A percentile compares a stretch with the other conserved stretches of the same genome.
Conservation (phyloP, 2,888 invertebrate species). For the Drosophila tanythrix region DNA sequence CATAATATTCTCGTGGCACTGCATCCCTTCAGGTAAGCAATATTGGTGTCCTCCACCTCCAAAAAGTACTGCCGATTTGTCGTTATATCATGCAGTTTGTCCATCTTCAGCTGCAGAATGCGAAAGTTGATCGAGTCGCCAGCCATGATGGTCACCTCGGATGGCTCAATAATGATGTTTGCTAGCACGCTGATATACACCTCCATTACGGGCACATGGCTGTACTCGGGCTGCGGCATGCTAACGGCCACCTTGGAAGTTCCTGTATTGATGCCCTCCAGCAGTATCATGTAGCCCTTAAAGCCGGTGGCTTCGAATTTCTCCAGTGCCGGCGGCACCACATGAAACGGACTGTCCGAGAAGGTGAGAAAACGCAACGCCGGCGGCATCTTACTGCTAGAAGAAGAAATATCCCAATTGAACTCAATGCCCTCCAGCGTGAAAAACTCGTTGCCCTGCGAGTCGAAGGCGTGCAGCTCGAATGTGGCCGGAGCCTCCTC, state of each 20-base stretch:
- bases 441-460: slow-evolving; percentile 96
- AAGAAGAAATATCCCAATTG: slow-evolving; percentile 90
- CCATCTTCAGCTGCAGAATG: slow-evolving; percentile 89
- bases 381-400: slow-evolving; percentile 78
- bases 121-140: slow-evolving; percentile 91
- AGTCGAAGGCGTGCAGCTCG: slow-evolving; percentile 95
- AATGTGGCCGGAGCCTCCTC: slow-evolving; percentile 99
- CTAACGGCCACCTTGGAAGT: slow-evolving; percentile 89
- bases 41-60: slow-evolving; percentile 87
- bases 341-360: slow-evolving; percentile 87
- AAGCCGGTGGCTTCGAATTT: slow-evolving; percentile 90
- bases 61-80: slow-evolving; percentile 91
- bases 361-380: slow-evolving; percentile 84
- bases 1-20: slow-evolving; percentile 86
- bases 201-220: slow-evolving; percentile 86
- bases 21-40: slow-evolving; percentile 86
- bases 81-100: slow-evolving; percentile 88
- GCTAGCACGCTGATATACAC: slow-evolving; percentile 95
- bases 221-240: slow-evolving; percentile 88
- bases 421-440: slow-evolving; percentile 96
- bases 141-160: slow-evolving; percentile 92
- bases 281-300: slow-evolving; percentile 92
- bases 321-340: slow-evolving; percentile 91
- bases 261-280: slow-evolving; percentile 95
- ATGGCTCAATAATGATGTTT: slow-evolving; percentile 96